These are phyloP conservation scores for Sebastes kiyomatsui DNA, from an alignment of 2,797 vertebrate genomes.

Conservation along the genomic window DNA sequence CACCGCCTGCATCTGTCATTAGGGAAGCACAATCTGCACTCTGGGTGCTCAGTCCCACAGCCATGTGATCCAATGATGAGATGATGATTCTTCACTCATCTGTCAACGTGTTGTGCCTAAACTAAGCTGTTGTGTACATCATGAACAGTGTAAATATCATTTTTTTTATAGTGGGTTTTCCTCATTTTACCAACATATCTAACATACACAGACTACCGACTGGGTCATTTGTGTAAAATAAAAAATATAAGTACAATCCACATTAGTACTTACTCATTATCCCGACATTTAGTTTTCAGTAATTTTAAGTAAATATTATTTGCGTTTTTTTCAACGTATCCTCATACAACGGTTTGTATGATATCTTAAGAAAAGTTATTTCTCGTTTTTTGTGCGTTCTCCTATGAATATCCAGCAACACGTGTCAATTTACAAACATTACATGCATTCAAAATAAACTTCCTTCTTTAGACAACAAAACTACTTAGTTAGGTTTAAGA, in stretches of 20 bases:
- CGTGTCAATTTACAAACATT: too few species aligned
- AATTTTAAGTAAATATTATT: background rate
- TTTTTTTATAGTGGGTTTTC: background rate
- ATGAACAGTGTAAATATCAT: background rate
- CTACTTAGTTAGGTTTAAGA: too few species aligned
- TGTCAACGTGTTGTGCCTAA: background rate
- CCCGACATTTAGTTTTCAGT: background rate
- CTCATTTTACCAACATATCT: background rate
- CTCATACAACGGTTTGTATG: too few species aligned
- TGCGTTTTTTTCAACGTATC: too few species aligned
- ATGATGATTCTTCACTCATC: background rate
- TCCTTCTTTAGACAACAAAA: too few species aligned
- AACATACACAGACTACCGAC: background rate
- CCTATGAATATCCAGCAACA: too few species aligned
- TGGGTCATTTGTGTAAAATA: background rate
- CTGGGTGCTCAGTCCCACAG: background rate
- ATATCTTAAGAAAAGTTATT: too few species aligned
- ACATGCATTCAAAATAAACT: too few species aligned
- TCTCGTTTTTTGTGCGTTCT: too few species aligned
- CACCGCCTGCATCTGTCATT: background rate
- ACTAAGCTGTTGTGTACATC: background rate
- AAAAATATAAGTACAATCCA: background rate
- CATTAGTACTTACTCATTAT: background rate
- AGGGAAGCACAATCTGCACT: constrained; percentile 6
- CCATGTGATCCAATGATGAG: background rate